These are phyloP conservation scores for Catamblyrhynchus diadema DNA, from an alignment of 2,797 vertebrate species.

Conservation along the genomic window DNA sequence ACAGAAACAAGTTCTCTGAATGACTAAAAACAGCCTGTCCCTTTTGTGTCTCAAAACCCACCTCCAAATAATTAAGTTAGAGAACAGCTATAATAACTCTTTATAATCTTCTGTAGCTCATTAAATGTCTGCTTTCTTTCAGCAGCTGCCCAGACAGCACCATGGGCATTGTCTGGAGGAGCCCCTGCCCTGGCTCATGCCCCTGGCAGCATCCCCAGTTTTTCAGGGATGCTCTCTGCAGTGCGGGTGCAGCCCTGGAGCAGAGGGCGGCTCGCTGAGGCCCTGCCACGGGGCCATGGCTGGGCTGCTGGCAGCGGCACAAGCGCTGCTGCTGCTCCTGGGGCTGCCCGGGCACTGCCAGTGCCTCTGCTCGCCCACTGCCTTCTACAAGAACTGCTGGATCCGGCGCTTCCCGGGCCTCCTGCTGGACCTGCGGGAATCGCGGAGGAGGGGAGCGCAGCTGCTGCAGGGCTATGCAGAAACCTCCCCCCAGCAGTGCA, in stretches of 20 bases:
- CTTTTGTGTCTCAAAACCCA: background rate
- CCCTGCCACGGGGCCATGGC: slow-evolving; percentile 73
- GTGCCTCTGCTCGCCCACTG: slow-evolving; percentile 82
- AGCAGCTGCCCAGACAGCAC: background rate
- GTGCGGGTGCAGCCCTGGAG: background rate
- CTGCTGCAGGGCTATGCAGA: slow-evolving; percentile 82
- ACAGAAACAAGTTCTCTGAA: background rate
- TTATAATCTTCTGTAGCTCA: background rate
- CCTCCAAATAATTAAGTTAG: background rate
- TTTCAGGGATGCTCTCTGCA: background rate
- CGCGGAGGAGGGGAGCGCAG: slow-evolving; percentile 84
- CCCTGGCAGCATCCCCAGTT: background rate
- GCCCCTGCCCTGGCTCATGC: background rate
- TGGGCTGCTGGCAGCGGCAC: slow-evolving; percentile 44
- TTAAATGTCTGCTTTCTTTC: background rate
- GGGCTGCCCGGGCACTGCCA: slow-evolving; percentile 59
- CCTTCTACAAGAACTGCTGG: slow-evolving; percentile 92
- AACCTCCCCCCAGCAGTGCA: slow-evolving; percentile 83
- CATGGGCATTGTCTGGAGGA: background rate
- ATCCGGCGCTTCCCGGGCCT: slow-evolving; percentile 89
- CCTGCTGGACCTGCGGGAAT: slow-evolving; percentile 82
- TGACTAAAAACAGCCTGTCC: background rate
- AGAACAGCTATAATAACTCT: background rate
- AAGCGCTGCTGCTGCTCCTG: slow-evolving; percentile 68
- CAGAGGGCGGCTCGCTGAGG: background rate